Base-by-base conservation (phyloP, 2,888 invertebrate genomes). In the Lottia scabra region DNA sequence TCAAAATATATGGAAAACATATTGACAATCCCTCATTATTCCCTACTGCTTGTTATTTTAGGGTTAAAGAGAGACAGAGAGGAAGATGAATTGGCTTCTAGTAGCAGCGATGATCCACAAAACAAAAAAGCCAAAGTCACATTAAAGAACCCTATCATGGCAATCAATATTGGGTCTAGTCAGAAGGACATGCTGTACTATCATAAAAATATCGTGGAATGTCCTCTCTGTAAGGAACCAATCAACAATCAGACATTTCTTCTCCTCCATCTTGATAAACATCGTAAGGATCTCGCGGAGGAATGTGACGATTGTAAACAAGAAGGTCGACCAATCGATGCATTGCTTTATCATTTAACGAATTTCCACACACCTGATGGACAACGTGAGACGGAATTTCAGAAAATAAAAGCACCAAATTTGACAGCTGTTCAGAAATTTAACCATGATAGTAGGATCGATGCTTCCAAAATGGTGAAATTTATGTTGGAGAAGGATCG, bases 21-120 rank as follows among this genome's bases (percentile, higher is more conserved):
- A n/a, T n/a, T n/a, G n/a, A n/a, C 73, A 27, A 70, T 67, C 30
- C 70, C 64, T 67, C 67, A 16, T 67, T 70, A 30, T 64, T 67
- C 6, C 70, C 70, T n/a, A 63, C 30, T n/a, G 2, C 67, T 67
- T 48, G 43, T 15, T 43, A 10, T 45, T 44, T 27, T 26, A 45
- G 68, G 67, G 44, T 2, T 67, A n/a, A 63, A 68, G 45, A 38
- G 38, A 19, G 30, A 62, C 13, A 43, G 62, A 8, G 63, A 68
- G 8, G 64, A 63, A 23, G 48, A 46, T 27, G 69, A 73, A 19
- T 44, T 26, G 8, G 69, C 62, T 12, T 38, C 67, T 10, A 64
- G 46, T 27, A 67, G 63, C 15, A 67, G 63, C 44, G 65, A 67
- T 1, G 70, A 73, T 65, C 68, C 73, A 12, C 68, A 69, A 62